Conservation (phyloP, 1,140 invertebrate genomes). For the Tribolium madens region DNA sequence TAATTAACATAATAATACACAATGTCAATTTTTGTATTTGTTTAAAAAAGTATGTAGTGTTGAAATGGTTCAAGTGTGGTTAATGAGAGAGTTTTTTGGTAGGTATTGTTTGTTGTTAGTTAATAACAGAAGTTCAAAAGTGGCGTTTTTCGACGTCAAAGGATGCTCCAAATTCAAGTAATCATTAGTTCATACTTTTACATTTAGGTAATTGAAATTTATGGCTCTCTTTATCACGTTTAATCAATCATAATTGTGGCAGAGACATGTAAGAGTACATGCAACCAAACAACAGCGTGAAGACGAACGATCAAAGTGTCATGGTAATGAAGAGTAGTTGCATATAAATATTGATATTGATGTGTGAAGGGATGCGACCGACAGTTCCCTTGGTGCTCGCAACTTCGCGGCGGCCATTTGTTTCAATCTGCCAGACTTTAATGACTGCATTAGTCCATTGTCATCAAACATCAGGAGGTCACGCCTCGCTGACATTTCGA, state of each 20-base stretch:
- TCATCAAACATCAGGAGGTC: slow-evolving; percentile 53
- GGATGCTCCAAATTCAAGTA: slow-evolving; percentile 29
- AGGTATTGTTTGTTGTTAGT: too few species aligned
- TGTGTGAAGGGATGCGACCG: slow-evolving; percentile 63
- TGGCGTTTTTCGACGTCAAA: slow-evolving; percentile 17
- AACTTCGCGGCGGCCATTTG: slow-evolving; percentile 56
- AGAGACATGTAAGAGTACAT: slow-evolving; percentile 41
- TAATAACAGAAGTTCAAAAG: neutral
- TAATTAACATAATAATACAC: too few species aligned
- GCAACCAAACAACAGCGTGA: slow-evolving; percentile 42
- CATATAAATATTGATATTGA: slow-evolving; percentile 64
- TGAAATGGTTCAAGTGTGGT: too few species aligned
- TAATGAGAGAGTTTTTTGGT: too few species aligned
- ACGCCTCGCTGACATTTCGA: slow-evolving; percentile 39
- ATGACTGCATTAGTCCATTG: slow-evolving; percentile 56
- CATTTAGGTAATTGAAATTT: slow-evolving; percentile 44
- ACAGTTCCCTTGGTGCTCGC: slow-evolving; percentile 59
- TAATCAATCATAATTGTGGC: slow-evolving; percentile 45
- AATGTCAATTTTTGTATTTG: too few species aligned
- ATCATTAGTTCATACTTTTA: slow-evolving; percentile 41
- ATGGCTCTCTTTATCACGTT: slow-evolving; percentile 40
- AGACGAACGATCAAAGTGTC: slow-evolving; percentile 61
- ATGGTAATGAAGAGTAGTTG: slow-evolving; percentile 63
- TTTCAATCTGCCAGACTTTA: slow-evolving; percentile 60
- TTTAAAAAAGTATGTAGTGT: too few species aligned